Base-by-base conservation (phyloP, 1,140 invertebrate species). In the Eupeodes corollae region DNA sequence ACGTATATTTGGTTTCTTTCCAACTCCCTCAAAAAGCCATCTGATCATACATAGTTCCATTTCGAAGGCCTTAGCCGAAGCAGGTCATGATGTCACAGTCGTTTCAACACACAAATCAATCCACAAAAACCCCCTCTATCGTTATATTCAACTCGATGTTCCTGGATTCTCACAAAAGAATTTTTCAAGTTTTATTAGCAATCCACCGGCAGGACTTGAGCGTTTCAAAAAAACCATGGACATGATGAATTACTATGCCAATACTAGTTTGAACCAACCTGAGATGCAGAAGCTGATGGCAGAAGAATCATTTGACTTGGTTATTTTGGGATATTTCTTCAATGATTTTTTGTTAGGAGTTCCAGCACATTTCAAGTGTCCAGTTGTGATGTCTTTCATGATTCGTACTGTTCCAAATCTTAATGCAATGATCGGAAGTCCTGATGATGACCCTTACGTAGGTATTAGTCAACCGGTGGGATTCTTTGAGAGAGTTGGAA, bases 341-440 rank as follows among this genome's bases (percentile, higher is more conserved):
- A 67, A 66, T 21, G 51, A 56, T 11, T 67, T 62, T 21, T 52
- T 61, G 14, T 14, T 67, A 42, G 61, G 58, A 2, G 50, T 66
- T 8, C 58, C 57, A 0, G 52, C 54, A 11, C 60, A 59, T 31
- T 43, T 67, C 21, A 49, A 58, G 6, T 53, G 59, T 14, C 63
- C 63, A 0, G 44, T 63, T 0, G 58, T 61, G 12, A 9, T 67
- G 1, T 42, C 48, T 26, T 66, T 59, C 56, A 55, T 57, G 47
- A 21, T 44, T 2, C 44, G 50, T 0, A 48, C 59, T 0, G 47
- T 56, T 33, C 3, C 21, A 1, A 2, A 42, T 0, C 48, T 55
- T 3, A 50, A 66, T 44, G 6, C 8, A 0, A 43, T 52, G 0
- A 46, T 56, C 0, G 63, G 59, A 1, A 63, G 59, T 54, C 63